A percentile compares a stretch with the other conserved stretches of the same genome.
These are phyloP conservation scores for Sciurus niger DNA, from an alignment of 2,113 vertebrate genomes.

Conservation along the genomic window DNA sequence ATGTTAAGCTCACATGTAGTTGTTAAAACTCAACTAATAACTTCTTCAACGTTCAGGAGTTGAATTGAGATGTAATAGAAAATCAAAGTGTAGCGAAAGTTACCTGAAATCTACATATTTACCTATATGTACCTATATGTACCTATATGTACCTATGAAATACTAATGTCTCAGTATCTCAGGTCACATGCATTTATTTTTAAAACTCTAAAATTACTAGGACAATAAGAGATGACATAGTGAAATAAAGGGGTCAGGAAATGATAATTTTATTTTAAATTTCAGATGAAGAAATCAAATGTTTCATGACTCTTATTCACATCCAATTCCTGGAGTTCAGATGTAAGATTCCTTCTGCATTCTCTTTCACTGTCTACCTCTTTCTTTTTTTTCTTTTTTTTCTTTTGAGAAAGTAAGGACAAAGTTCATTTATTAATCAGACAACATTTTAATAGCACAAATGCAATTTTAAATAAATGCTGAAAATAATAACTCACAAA, in stretches of 20 bases:
- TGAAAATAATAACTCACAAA: conserved; percentile 24
- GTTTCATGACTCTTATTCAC: background rate
- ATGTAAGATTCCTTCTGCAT: background rate
- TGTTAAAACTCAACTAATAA: background rate
- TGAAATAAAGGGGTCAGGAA: background rate
- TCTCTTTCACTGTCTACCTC: background rate
- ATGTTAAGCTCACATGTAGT: background rate
- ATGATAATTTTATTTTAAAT: conserved; percentile 29
- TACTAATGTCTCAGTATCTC: background rate
- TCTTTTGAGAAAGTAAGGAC: background rate
- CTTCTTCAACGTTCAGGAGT: background rate
- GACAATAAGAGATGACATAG: background rate
- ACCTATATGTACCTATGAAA: background rate
- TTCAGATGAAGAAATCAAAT: conserved; percentile 40
- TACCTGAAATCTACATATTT: background rate
- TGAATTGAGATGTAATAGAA: background rate
- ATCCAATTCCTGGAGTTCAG: background rate
- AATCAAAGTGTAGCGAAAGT: background rate
- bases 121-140: background rate
- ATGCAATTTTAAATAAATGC: conserved; percentile 47
- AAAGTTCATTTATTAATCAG: background rate
- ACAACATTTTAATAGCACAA: conserved; percentile 37
- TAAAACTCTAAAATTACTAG: background rate
- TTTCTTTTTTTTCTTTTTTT: background rate
- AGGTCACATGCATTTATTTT: conserved; percentile 12